Conservation (phyloP, 2,113 vertebrate species). For the Rhinolophus sinicus region DNA sequence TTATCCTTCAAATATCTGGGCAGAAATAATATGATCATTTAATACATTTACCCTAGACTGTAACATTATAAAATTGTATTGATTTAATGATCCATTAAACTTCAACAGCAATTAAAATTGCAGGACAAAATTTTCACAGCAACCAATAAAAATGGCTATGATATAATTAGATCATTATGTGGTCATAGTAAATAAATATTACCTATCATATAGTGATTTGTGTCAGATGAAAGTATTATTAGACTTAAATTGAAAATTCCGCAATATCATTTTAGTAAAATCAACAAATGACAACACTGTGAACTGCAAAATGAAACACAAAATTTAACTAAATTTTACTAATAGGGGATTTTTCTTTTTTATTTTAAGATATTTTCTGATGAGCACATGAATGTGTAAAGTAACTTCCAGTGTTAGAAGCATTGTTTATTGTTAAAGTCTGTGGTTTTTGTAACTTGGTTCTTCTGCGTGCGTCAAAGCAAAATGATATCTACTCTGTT, state of each 20-base stretch:
- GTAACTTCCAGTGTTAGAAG: background rate
- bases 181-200: background rate
- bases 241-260: background rate
- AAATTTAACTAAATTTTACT: background rate
- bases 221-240: background rate
- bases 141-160: background rate
- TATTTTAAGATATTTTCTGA: constrained; percentile 35
- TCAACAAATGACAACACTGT: background rate
- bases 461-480: background rate
- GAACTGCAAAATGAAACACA: background rate
- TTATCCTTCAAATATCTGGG: background rate
- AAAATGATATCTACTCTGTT: background rate
- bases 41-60: background rate
- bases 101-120: constrained; percentile 16
- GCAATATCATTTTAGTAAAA: background rate
- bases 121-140: background rate
- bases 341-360: background rate
- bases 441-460: background rate
- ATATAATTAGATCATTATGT: background rate
- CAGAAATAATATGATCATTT: constrained; percentile 25
- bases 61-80: background rate
- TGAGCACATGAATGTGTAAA: background rate
- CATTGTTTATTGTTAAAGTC: background rate
- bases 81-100: background rate
- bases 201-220: background rate